Base-by-base conservation (phyloP, 2,113 vertebrate species). In the Pantherophis guttatus region DNA sequence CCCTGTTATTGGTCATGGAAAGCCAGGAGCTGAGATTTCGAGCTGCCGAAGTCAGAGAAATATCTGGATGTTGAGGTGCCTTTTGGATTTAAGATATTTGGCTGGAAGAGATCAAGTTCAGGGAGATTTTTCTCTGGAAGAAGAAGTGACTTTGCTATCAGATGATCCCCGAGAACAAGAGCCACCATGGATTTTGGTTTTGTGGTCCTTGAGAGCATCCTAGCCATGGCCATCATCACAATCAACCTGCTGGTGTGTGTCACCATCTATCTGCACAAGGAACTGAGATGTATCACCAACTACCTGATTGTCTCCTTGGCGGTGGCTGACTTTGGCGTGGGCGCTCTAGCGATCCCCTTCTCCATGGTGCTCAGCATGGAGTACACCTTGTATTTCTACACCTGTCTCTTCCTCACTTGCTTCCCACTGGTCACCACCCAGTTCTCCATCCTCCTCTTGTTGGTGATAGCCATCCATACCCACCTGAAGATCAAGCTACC, bases 391-490 rank as follows among this genome's bases (percentile, higher is more conserved):
- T 98, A 98, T 93, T 96, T 98, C 85, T 98, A 98, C 96, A 98
- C 97, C 5, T 98, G 98, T 90, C 97, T 98, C 17, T 97, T 97
- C 6, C 90, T 98, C 91, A 97, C 98, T 65, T 98, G 98, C 86
- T 97, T 97, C 92, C 98, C 98, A 5, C 91, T 98, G 90, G 96
- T 98, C 92, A 97, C 98, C 90, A 97, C 96, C 44, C 98, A 98
- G 96, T 98, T 98, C 94, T 98, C 97, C 24, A 96, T 98, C 95
- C 97, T 97, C 91, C 97, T 98, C 93, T 90, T 98, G n/a, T 95
- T 98, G 93, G 95, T 98, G 90, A 97, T 98, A 5, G 97, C 97
- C 15, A 92, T 98, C 95, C 97, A 98, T 13, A 59, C 90, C 88
- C 97, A 98, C 94, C 96, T 98, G 50, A 96, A 95, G 62, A 93